phyloP scores from a whole-genome alignment of 2,888 invertebrate genomes.

The Xylophagus ater region DNA sequence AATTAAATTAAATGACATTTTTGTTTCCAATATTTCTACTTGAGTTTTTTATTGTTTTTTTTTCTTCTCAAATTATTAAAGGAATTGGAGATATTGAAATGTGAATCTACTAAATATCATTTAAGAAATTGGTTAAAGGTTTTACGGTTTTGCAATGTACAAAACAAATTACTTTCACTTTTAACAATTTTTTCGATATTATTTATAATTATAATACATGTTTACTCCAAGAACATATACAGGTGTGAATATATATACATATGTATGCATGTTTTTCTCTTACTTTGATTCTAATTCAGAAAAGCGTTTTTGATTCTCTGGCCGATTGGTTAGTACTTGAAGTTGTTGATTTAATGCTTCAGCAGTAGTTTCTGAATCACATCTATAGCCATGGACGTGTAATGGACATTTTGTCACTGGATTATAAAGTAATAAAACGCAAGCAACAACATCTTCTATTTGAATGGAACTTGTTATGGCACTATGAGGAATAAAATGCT shows the following conservation, averaged over 20 bases:
- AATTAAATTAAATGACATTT: too few relatives aligned
- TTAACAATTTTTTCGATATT: background rate
- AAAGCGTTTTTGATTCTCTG: slow-evolving; percentile 79
- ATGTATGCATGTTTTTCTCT: too few relatives aligned
- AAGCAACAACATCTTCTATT: slow-evolving; percentile 86
- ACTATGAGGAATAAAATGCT: slow-evolving; percentile 89
- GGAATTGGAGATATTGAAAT: too few relatives aligned
- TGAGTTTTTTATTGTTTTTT: too few relatives aligned
- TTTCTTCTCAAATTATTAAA: too few relatives aligned
- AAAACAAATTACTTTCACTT: slow-evolving; percentile 10
- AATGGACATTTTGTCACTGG: slow-evolving; percentile 89
- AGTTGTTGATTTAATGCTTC: slow-evolving; percentile 75
- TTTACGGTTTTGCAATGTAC: too few relatives aligned
- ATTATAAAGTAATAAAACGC: slow-evolving; percentile 85
- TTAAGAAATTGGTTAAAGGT: too few relatives aligned
- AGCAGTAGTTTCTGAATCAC: slow-evolving; percentile 89
- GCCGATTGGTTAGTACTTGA: slow-evolving; percentile 66
- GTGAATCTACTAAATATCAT: too few relatives aligned
- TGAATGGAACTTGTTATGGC: slow-evolving; percentile 86
- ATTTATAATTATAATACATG: slow-evolving; percentile 24
- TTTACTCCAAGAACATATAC: too few relatives aligned
- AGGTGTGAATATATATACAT: too few relatives aligned
- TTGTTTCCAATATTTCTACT: too few relatives aligned
- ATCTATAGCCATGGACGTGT: slow-evolving; percentile 90
- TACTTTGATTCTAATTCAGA: slow-evolving; percentile 60